Percentiles rank a stretch among this genome's conserved stretches.
Conservation (phyloP, 2,888 invertebrate genomes). For the Alsophila aescularia region DNA sequence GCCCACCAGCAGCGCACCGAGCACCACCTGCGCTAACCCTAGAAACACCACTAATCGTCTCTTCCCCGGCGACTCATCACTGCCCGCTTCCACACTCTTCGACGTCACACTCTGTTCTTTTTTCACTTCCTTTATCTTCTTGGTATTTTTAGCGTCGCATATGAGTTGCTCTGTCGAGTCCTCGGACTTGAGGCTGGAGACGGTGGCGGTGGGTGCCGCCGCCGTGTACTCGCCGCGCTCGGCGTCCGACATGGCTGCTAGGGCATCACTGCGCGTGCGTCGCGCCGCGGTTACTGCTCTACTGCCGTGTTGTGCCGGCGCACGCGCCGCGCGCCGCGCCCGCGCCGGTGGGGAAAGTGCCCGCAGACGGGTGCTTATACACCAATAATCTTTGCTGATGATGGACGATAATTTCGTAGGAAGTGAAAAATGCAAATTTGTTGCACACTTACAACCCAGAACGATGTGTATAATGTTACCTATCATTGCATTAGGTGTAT, state of each 20-base stretch:
- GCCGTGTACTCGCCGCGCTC: constrained; percentile 52
- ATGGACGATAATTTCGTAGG: constrained; percentile 11
- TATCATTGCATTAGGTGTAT: constrained; percentile 3
- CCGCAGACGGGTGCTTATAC: neutral
- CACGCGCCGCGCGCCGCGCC: constrained; percentile 27
- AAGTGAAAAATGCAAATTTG: constrained; percentile 15
- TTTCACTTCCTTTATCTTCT: constrained; percentile 52
- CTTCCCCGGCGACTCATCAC: constrained; percentile 50
- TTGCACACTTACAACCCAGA: neutral
- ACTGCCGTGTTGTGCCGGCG: constrained; percentile 9
- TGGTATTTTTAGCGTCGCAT: constrained; percentile 69
- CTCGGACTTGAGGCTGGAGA: constrained; percentile 79
- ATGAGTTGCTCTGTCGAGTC: constrained; percentile 85
- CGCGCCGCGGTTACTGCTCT: constrained; percentile 28
- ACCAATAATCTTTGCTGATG: constrained; percentile 10
- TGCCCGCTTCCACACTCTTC: constrained; percentile 72
- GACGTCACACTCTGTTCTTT: constrained; percentile 67
- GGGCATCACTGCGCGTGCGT: constrained; percentile 42
- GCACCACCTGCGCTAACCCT: constrained; percentile 85
- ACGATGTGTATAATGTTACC: neutral
- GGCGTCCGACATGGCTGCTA: constrained; percentile 42
- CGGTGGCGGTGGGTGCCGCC: constrained; percentile 65
- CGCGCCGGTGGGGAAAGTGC: constrained; percentile 24
- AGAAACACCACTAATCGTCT: constrained; percentile 77
- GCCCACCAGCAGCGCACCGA: constrained; percentile 86